Base-by-base conservation (phyloP, 2,113 vertebrate species). In the Callithrix jacchus region DNA sequence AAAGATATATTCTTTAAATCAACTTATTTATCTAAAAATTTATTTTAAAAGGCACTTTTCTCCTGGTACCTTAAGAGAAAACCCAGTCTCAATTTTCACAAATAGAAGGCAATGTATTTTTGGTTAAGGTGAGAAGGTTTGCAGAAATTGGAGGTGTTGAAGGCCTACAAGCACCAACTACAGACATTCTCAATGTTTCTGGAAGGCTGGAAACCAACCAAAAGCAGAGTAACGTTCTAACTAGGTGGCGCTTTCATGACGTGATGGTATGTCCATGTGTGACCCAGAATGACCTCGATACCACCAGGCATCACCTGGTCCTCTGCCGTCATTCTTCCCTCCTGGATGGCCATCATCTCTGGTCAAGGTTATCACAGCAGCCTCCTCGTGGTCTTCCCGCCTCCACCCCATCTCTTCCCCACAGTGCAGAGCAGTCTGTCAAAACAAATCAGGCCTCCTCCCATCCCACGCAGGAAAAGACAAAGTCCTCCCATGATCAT, bases 1-100 rank as follows among this genome's bases (percentile, higher is more conserved):
- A 42, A 42, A 42, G 74, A 9, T 82, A 70, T 77, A 30, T 56
- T 71, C 35, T 93, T 88, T 52, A 91, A 77, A 35, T 52, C 73
- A 77, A 82, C 73, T 85, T 86, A 58, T 40, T 49, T 68, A 79
- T 27, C 27, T 16, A 42, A 56, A 87, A 87, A 58, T 73, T 88
- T 73, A 68, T 83, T 93, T 97, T 87, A 90, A 95, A 95, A 92
- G 58, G 45, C 45, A 35, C 42, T 30, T 74, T 94, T 93, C 71
- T 89, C 20, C 64, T 47, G 80, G 68, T 91, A 47, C 14, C 25
- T 49, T 64, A 58, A 94, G 79, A 58, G 68, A 89, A 93, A 94
- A 81, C 54, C 13, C 42, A 74, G 56, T 70, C 71, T 88, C n/a
- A 18, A 13, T 64, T 93, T 92, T 94, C 82, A 61, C 52, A 96